Evolutionary conservation across 1,140 invertebrate genomes (phyloP).

Genomic region (Idris sp.): DNA sequence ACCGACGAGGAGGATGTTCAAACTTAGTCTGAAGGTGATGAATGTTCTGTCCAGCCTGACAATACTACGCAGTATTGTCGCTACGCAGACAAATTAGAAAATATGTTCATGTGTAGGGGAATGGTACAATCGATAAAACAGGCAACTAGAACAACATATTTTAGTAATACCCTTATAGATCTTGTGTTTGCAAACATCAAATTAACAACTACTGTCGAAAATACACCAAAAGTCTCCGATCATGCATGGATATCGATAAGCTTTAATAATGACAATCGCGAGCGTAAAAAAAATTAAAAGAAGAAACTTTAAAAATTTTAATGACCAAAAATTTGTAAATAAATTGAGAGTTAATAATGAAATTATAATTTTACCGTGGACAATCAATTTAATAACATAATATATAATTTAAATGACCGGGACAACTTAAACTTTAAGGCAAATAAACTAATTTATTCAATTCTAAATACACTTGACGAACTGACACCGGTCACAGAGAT

Average conservation of each 20-base stretch:
- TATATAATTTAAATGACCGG: no score
- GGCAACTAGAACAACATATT: conserved; percentile 23
- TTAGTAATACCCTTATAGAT: no score
- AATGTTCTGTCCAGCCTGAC: no score
- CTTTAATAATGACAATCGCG: no score
- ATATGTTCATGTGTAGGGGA: conserved; percentile 18
- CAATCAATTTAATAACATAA: conserved; percentile 10
- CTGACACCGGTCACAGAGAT: conserved; percentile 9
- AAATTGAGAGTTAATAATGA: conserved; percentile 14
- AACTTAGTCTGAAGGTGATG: no score
- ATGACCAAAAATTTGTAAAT: conserved; percentile 19
- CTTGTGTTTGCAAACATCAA: conserved; percentile 6
- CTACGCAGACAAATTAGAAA: conserved; percentile 17
- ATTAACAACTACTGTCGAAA: conserved; percentile 14
- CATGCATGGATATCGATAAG: no score
- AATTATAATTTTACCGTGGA: background rate
- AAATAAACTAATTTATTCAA: conserved; percentile 34
- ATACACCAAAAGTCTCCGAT: no score
- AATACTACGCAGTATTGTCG: no score
- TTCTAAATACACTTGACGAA: conserved; percentile 3
- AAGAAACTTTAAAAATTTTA: no score
- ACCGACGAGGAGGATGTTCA: no score
- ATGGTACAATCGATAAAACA: conserved; percentile 22
- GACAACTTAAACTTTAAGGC: conserved; percentile 29
- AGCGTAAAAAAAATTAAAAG: no score